Evolutionary conservation across 2,888 invertebrate genomes (phyloP), one percentile per base, ranked within the genome.

Genomic region (Serrognathus titanus): DNA sequence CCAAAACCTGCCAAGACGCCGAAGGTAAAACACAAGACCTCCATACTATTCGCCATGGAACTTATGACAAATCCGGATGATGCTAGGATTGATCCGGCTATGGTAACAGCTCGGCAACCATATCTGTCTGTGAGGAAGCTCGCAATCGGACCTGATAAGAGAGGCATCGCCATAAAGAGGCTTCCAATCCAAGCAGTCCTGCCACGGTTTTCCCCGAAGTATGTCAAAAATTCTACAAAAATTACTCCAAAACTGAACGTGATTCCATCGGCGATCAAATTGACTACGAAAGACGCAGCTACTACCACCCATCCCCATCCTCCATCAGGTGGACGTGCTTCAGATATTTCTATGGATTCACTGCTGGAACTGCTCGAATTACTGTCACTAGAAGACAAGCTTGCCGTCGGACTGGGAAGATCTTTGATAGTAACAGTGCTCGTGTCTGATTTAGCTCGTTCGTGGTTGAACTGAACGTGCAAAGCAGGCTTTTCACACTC

Each of bases 231-330:
- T 71, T 93, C 90, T 2, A 90, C 88, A 76, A 85, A 94, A 69
- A 96, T 87, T 3, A 95, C 89, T 53, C 96, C 96, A 76, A 95
- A 95, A 62, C 92, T 92, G 79, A 94, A 94, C 0, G 93, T 93
- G 64, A 94, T 87, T 2, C 96, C 96, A 75, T 96, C 96, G 40
- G 93, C 93, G 68, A 96, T 92, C 61, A 94, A 82, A 74, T 94
- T 94, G 61, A 94, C 89, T 79, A 94, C 83, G 75, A 96, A 95
- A 0, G 93, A 88, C 20, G 92, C 92, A 59, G 89, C 86, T 0
- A 95, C 94, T 50, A 96, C 85, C 35, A 95, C 89, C 95, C 95
- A 96, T 4, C 94, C 94, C 89, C 90, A 94, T 10, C 94, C 94
- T 8, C 93, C 94, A 75, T 94, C 94, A 1, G 92, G 93, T 1